Conservation (phyloP, 2,797 vertebrate genomes). For the Bradypodion pumilum region DNA sequence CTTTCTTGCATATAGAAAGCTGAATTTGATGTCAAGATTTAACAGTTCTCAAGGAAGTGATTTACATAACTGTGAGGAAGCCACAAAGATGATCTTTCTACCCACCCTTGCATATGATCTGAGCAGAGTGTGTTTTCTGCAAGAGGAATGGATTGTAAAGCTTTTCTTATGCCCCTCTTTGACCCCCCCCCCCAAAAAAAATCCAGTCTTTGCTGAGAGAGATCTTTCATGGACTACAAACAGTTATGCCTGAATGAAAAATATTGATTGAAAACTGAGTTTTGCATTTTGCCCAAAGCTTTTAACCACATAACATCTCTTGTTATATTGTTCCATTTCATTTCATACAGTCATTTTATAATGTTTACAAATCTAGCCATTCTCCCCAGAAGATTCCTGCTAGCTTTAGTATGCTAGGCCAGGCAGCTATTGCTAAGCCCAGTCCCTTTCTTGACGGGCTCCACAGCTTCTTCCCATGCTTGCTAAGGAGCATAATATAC, state of each 20-base stretch:
- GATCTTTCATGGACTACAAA: conserved; percentile 42
- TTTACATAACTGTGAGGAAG: neutral
- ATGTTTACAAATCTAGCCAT: conserved; percentile 45
- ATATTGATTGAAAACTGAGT: conserved; percentile 40
- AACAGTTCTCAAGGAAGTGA: neutral
- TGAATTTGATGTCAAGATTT: neutral
- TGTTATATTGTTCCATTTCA: conserved; percentile 33
- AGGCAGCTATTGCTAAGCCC: conserved; percentile 36
- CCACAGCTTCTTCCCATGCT: conserved; percentile 11
- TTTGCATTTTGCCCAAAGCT: conserved; percentile 38
- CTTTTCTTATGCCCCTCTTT: neutral
- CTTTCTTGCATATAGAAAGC: neutral
- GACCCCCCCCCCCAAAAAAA: no score
- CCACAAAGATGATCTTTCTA: neutral
- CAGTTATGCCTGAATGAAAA: conserved; percentile 39
- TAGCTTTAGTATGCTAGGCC: conserved; percentile 43
- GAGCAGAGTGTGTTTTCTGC: neutral
- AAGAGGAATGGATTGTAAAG: neutral
- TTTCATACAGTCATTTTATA: conserved; percentile 38
- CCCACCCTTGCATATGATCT: neutral
- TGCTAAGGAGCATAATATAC: conserved; percentile 12
- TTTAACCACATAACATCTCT: conserved; percentile 32
- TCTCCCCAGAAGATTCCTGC: conserved; percentile 20
- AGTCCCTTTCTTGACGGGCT: conserved; percentile 21
- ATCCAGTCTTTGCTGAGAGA: conserved; percentile 19